phyloP scores from a whole-genome alignment of 2,797 vertebrate species.

The Sciurus carolinensis region DNA sequence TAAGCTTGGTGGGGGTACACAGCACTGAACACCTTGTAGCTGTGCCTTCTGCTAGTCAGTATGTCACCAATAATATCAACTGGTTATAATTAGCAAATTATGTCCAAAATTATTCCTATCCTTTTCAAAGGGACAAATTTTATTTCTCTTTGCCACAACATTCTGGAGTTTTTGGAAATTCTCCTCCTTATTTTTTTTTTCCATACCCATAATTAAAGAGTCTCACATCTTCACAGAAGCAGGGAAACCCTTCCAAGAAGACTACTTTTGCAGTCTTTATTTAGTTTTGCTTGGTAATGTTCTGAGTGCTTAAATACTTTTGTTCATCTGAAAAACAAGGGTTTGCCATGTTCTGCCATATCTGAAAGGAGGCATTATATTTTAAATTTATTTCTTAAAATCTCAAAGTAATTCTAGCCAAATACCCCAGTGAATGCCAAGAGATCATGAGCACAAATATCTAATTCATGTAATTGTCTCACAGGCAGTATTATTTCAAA shows the following conservation, averaged over 20 bases:
- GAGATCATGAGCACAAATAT: slow-evolving; percentile 50
- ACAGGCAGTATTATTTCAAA: slow-evolving; percentile 53
- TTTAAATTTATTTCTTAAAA: slow-evolving; percentile 59
- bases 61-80: slow-evolving; percentile 60
- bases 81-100: slow-evolving; percentile 34
- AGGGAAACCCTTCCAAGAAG: not conserved
- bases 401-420: slow-evolving; percentile 47
- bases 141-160: slow-evolving; percentile 34
- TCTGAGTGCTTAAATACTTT: slow-evolving; percentile 44
- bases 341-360: not conserved
- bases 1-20: not conserved
- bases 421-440: slow-evolving; percentile 23
- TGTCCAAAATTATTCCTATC: slow-evolving; percentile 49
- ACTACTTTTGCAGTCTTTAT: slow-evolving; percentile 8
- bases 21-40: slow-evolving; percentile 56
- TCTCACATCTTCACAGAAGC: not conserved
- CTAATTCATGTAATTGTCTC: slow-evolving; percentile 59
- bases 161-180: not conserved
- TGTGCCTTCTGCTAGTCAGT: slow-evolving; percentile 65
- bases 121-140: slow-evolving; percentile 34
- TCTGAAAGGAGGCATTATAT: slow-evolving; percentile 51
- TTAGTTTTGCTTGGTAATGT: not conserved
- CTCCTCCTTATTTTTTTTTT: slow-evolving; percentile 47
- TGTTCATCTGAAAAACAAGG: not conserved
- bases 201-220: not conserved